Evolutionary conservation across 2,888 invertebrate species (phyloP).

Genomic region (Choristoneura rosaceana): DNA sequence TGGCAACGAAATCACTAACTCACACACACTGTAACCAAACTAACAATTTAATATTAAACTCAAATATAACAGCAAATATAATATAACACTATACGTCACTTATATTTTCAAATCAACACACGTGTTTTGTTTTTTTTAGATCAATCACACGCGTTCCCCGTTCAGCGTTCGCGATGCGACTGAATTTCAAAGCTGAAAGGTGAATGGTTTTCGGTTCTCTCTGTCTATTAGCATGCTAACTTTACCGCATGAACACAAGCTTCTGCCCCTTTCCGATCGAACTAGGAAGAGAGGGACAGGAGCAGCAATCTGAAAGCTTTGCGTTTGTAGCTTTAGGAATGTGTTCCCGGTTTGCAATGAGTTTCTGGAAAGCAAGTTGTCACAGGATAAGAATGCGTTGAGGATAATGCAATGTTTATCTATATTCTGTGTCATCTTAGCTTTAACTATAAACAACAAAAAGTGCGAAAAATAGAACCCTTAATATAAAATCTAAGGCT

Average conservation of each 20-base stretch:
- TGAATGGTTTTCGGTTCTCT: conserved; percentile 13
- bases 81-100: not conserved
- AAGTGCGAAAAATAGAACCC: no score
- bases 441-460: no score
- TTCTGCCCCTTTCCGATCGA: not conserved
- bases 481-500: no score
- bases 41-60: not conserved
- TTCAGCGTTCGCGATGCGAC: conserved; percentile 49
- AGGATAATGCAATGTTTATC: not conserved
- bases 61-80: conserved; percentile 3
- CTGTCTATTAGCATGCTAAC: conserved; percentile 4
- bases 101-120: conserved; percentile 46
- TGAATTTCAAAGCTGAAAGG: conserved; percentile 52
- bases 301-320: not conserved
- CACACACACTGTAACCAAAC: conserved; percentile 19
- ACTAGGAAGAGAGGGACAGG: not conserved
- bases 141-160: conserved; percentile 41
- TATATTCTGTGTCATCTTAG: no score
- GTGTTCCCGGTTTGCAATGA: conserved; percentile 8
- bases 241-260: not conserved
- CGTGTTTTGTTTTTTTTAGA: conserved; percentile 45
- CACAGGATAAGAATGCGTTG: conserved; percentile 1
- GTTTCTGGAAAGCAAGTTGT: conserved; percentile 7
- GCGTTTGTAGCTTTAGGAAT: not conserved
- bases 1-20: conserved; percentile 55